Base-by-base conservation (phyloP, 2,113 vertebrate species). In the Eidolon helvum region DNA sequence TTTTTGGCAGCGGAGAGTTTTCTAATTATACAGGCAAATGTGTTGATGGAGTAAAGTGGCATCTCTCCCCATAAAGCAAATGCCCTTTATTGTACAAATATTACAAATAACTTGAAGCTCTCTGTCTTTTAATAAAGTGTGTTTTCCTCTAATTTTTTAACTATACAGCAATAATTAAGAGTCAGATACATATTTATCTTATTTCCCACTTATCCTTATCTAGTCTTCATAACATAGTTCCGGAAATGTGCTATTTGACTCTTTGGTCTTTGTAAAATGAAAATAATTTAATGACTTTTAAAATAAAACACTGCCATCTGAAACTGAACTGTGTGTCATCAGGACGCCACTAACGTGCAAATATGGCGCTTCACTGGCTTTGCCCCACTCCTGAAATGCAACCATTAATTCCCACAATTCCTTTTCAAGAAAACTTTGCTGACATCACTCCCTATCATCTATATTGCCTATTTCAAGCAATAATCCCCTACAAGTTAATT, bases 241-340 rank as follows among this genome's bases (percentile, higher is more conserved):
- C 77, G 45, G 35, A 83, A 84, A 89, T 55, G 26, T 26, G 16
- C 45, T 65, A 1, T 71, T 48, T 48, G 71, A 85, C 72, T 79
- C 92, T 65, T 88, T 80, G 38, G 21, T 72, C 82, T 80, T 57
- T 90, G 38, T 80, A 65, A 93, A 71, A 83, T 71, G 40, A 90
- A 93, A 93, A 87, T 80, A 61, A 92, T 40, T 77, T 48, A 66
- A 63, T 83, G 19, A 48, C 33, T 59, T 59, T 78, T 40, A 74
- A 38, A 79, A 91, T 63, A 63, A 77, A 93, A 95, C 57, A 69
- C 10, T 87, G 45, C 30, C 61, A 55, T 55, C 50, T 92, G 43
- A 78, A 92, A 63, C 24, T n/a, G 63, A 57, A 87, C 69, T 69
- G 4, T 38, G 40, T 96, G 26, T 75, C 80, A 90, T 71, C 5